Evolutionary conservation across 1,140 invertebrate genomes (phyloP).

Genomic region (Danaus melanippus): DNA sequence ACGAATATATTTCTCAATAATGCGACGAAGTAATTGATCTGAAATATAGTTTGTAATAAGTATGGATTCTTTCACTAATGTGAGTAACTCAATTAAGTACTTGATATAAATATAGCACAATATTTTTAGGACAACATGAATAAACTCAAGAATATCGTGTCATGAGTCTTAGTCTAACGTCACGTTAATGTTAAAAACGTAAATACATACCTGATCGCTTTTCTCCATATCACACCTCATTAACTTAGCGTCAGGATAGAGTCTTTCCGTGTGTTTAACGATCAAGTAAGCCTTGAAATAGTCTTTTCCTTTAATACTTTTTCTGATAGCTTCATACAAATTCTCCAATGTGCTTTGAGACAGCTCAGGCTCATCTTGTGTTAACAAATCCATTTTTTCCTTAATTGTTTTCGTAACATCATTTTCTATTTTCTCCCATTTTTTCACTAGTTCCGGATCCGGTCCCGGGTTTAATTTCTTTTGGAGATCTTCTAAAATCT

Average conservation of each 20-base stretch:
- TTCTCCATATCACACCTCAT: constrained; percentile 65
- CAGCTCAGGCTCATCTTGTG: constrained; percentile 62
- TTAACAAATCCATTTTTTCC: constrained; percentile 55
- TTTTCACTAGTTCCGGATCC: constrained; percentile 50
- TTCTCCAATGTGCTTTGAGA: constrained; percentile 59
- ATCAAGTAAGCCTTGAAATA: constrained; percentile 66
- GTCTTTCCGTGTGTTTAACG: constrained; percentile 60
- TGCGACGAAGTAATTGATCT: constrained; percentile 63
- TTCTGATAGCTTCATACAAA: constrained; percentile 57
- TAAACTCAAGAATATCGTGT: too few species aligned
- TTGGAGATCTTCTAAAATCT: constrained; percentile 74
- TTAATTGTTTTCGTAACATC: constrained; percentile 51
- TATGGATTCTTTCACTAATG: not conserved
- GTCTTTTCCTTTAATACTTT: constrained; percentile 48
- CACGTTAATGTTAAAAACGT: too few species aligned
- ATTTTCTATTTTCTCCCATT: constrained; percentile 62
- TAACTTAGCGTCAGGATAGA: constrained; percentile 64
- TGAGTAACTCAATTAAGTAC: constrained; percentile 1
- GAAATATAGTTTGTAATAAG: constrained; percentile 14
- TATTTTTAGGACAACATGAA: too few species aligned
- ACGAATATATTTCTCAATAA: constrained; percentile 59
- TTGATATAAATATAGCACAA: too few species aligned
- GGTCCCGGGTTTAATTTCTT: constrained; percentile 67
- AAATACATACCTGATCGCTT: constrained; percentile 56
- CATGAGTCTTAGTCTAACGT: too few species aligned